These are phyloP conservation scores for Colinus virginianus DNA, from an alignment of 2,113 vertebrate species.

Conservation along the genomic window DNA sequence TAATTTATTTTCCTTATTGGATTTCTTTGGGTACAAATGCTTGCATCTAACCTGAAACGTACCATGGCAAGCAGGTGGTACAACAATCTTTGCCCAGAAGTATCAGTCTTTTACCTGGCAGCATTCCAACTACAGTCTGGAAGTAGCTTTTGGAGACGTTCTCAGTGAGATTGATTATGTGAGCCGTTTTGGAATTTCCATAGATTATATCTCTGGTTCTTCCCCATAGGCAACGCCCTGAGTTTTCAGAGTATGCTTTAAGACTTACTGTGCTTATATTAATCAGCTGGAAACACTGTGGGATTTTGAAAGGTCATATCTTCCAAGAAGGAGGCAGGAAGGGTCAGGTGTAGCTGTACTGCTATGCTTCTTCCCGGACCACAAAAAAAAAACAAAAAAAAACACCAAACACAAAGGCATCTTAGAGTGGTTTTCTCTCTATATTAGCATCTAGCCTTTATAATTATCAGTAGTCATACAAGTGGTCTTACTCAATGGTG, in stretches of 20 bases:
- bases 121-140: constrained; percentile 61
- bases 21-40: constrained; percentile 38
- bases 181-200: constrained; percentile 69
- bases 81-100: constrained; percentile 48
- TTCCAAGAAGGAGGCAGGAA: not conserved
- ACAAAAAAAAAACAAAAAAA: not conserved
- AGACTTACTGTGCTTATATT: not conserved
- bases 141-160: constrained; percentile 66
- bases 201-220: constrained; percentile 63
- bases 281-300: not conserved
- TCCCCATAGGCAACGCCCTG: constrained; percentile 51
- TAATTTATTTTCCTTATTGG: constrained; percentile 52
- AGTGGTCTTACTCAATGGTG: not conserved
- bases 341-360: not conserved
- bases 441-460: not conserved
- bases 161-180: constrained; percentile 75
- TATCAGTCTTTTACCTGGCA: constrained; percentile 52
- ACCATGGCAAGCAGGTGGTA: constrained; percentile 63
- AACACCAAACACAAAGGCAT: not conserved
- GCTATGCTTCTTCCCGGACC: not conserved
- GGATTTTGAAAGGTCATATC: not conserved
- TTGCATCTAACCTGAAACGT: constrained; percentile 43
- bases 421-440: not conserved
- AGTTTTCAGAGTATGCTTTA: constrained; percentile 24
- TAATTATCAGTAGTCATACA: not conserved